phyloP scores from a whole-genome alignment of 2,888 invertebrate genomes.

The Drosophila falleni region DNA sequence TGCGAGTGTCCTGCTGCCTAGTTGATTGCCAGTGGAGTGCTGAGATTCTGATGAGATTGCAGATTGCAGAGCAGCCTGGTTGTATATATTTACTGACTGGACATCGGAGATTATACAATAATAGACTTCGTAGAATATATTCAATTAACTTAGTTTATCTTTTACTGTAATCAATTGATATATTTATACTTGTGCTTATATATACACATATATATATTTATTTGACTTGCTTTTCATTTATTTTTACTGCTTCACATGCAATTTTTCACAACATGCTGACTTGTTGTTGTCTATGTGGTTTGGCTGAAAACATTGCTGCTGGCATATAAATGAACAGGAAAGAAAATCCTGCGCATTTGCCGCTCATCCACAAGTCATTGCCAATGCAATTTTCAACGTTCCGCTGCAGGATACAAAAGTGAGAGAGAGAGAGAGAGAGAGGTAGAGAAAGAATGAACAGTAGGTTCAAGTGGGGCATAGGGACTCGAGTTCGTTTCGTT shows the following conservation, averaged over 20 bases:
- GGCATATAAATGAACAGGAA: conserved; percentile 51
- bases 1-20: background rate
- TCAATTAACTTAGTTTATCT: conserved; percentile 20
- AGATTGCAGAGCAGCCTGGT: background rate
- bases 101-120: conserved; percentile 8
- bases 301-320: conserved; percentile 28
- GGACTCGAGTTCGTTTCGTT: conserved; percentile 53
- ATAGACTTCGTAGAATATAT: background rate
- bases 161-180: conserved; percentile 3
- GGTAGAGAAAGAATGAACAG: background rate
- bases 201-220: background rate
- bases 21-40: background rate
- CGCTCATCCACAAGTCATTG: conserved; percentile 44
- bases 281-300: conserved; percentile 42
- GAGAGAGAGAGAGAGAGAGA: background rate
- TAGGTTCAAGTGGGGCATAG: conserved; percentile 10
- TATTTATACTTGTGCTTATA: background rate
- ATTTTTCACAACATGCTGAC: conserved; percentile 39
- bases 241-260: conserved; percentile 19
- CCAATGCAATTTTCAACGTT: conserved; percentile 56
- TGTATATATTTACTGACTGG: background rate
- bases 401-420: conserved; percentile 27
- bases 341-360: conserved; percentile 31
- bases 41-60: conserved; percentile 1
- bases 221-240: conserved; percentile 20